Conservation (phyloP, 1,140 invertebrate genomes). For the Himalopsyche phryganea region DNA sequence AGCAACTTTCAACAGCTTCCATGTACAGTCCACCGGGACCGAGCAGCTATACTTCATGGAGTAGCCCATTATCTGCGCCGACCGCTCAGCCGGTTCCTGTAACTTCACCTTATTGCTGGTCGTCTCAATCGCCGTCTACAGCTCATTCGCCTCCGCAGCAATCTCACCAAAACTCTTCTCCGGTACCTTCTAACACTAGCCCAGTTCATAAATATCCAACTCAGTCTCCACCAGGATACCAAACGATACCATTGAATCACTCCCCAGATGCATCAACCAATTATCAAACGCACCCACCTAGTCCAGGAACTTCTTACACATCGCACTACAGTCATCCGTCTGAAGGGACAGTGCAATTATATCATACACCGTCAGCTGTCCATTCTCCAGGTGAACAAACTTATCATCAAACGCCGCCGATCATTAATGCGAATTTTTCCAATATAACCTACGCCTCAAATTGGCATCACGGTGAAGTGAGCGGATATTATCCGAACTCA, state of each 20-base stretch:
- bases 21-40: conserved; percentile 39
- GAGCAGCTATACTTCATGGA: conserved; percentile 29
- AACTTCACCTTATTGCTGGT: conserved; percentile 42
- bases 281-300: conserved; percentile 24
- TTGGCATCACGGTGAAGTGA: conserved; percentile 30
- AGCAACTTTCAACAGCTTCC: conserved; percentile 40
- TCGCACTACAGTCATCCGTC: conserved; percentile 11
- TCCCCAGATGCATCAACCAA: conserved; percentile 45
- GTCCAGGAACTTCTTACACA: conserved; percentile 12
- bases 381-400: conserved; percentile 21
- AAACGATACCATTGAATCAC: conserved; percentile 38
- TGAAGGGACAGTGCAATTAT: conserved; percentile 4
- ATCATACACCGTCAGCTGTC: conserved; percentile 13
- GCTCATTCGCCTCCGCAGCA: conserved; percentile 43
- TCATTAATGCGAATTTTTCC: conserved; percentile 25
- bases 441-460: conserved; percentile 25
- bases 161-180: conserved; percentile 43
- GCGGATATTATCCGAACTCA: conserved; percentile 25
- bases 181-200: conserved; percentile 37
- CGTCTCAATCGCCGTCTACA: conserved; percentile 40
- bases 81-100: conserved; percentile 24
- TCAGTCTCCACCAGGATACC: conserved; percentile 17
- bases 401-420: conserved; percentile 27
- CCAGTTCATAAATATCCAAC: conserved; percentile 33
- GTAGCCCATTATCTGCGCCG: conserved; percentile 8